These are phyloP conservation scores for Lanius collurio DNA, from an alignment of 2,113 vertebrate genomes.

Conservation along the genomic window DNA sequence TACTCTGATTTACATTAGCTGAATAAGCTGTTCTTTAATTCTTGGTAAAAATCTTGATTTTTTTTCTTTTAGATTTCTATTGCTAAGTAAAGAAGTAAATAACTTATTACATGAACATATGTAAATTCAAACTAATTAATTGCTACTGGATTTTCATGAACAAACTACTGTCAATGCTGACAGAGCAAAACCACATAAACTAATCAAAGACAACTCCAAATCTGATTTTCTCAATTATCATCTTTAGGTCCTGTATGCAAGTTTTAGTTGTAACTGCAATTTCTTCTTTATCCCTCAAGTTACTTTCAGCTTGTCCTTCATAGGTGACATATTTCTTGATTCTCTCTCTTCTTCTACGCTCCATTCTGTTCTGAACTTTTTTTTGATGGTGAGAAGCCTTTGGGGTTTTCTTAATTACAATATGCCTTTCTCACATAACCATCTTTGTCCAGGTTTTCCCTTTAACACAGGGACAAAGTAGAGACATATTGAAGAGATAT, in stretches of 20 bases:
- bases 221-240: neutral
- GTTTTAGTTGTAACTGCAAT: neutral
- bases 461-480: neutral
- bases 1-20: neutral
- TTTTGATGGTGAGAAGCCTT: neutral
- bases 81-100: neutral
- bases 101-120: neutral
- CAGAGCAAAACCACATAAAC: neutral
- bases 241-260: neutral
- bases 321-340: neutral
- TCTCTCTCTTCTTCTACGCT: neutral
- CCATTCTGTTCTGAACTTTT: neutral
- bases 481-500: neutral
- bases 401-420: neutral
- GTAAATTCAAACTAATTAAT: neutral
- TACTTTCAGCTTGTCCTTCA: neutral
- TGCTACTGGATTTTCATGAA: fast-evolving
- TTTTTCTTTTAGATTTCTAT: neutral
- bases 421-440: neutral
- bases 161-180: neutral
- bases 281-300: neutral
- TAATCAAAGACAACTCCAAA: neutral
- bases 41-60: neutral
- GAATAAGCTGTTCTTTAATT: neutral
- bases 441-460: neutral